phyloP scores from a whole-genome alignment of 2,797 vertebrate genomes.

The Alectoris magna region DNA sequence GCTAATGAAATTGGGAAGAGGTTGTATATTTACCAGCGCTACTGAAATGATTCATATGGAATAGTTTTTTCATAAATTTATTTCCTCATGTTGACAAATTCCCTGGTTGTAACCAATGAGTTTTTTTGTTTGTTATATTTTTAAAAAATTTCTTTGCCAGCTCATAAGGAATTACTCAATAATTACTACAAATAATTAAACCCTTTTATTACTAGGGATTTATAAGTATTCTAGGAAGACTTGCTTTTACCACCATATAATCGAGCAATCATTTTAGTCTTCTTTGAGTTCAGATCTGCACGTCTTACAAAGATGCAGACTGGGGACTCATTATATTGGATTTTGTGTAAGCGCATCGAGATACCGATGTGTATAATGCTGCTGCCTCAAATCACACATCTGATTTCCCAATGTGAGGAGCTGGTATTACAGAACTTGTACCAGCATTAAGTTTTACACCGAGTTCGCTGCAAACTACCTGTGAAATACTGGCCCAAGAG shows the following conservation, averaged over 20 bases:
- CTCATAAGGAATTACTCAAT: not conserved
- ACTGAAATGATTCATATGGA: not conserved
- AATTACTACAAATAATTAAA: not conserved
- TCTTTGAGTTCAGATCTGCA: not conserved
- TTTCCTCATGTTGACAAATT: slow-evolving; percentile 4
- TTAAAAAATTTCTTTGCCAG: not conserved
- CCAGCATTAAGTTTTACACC: not conserved
- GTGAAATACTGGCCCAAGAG: not conserved
- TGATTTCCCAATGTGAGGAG: not conserved
- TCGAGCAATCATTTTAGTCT: not conserved
- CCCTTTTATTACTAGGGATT: not conserved
- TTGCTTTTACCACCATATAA: not conserved
- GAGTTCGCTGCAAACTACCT: not conserved
- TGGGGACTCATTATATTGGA: not conserved
- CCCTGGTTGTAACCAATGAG: not conserved
- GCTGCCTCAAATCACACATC: not conserved
- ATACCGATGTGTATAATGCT: not conserved
- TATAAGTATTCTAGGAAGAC: not conserved
- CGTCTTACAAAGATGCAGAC: not conserved
- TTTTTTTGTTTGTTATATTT: not conserved
- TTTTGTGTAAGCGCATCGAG: not conserved
- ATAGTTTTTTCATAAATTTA: slow-evolving; percentile 6
- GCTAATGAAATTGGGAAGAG: slow-evolving; percentile 28
- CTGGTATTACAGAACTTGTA: not conserved
- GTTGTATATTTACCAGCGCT: not conserved